phyloP scores from a whole-genome alignment of 1,140 invertebrate species.

The Pararge aegeria region DNA sequence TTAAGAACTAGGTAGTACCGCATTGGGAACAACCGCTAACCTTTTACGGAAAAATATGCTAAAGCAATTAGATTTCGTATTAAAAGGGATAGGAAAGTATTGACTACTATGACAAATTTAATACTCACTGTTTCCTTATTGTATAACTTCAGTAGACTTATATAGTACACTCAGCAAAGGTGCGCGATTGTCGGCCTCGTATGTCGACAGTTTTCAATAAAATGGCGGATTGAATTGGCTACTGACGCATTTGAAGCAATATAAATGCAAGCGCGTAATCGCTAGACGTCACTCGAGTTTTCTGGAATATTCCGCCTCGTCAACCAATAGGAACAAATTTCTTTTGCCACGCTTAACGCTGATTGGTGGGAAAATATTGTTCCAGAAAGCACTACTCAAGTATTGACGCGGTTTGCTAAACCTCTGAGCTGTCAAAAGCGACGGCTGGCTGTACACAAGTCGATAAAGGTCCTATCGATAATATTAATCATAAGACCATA shows the following conservation, averaged over 20 bases:
- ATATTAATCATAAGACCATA: too few species aligned
- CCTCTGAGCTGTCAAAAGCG: background rate
- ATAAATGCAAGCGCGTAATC: slow-evolving; percentile 53
- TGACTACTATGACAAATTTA: too few species aligned
- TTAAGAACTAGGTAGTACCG: background rate
- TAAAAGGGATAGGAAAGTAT: too few species aligned
- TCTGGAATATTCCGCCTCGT: slow-evolving; percentile 67
- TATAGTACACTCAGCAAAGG: slow-evolving; percentile 68
- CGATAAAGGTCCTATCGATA: background rate
- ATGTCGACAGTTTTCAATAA: slow-evolving; percentile 30
- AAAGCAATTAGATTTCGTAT: slow-evolving; percentile 10
- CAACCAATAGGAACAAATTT: slow-evolving; percentile 45
- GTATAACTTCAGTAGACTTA: slow-evolving; percentile 51
- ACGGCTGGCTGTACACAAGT: background rate
- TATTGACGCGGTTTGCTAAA: background rate
- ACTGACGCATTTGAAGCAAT: slow-evolving; percentile 30
- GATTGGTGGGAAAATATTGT: slow-evolving; percentile 45
- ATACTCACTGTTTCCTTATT: slow-evolving; percentile 59
- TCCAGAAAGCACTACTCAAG: slow-evolving; percentile 8
- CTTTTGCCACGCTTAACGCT: slow-evolving; percentile 21
- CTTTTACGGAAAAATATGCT: background rate
- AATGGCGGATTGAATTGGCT: slow-evolving; percentile 58
- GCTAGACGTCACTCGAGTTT: slow-evolving; percentile 57
- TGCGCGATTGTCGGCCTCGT: slow-evolving; percentile 74
- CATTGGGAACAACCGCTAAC: background rate